phyloP scores from a whole-genome alignment of 2,113 vertebrate genomes.

The Burhinus oedicnemus region DNA sequence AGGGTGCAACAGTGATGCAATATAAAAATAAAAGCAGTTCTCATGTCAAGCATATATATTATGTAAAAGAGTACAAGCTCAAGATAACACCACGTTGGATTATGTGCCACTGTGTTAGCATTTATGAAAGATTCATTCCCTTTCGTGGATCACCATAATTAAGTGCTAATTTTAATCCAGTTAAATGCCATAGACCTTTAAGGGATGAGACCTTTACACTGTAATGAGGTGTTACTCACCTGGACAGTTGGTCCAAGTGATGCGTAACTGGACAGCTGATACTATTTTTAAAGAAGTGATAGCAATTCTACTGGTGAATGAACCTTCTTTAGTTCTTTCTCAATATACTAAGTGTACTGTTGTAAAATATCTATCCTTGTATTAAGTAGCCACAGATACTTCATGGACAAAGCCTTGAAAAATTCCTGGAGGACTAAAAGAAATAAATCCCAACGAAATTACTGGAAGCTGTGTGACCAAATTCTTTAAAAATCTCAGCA shows the following conservation, averaged over 20 bases:
- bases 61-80: not conserved
- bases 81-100: not conserved
- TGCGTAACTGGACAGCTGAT: not conserved
- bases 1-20: not conserved
- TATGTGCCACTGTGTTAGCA: not conserved
- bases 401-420: not conserved
- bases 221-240: not conserved
- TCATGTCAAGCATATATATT: not conserved
- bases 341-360: not conserved
- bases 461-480: not conserved
- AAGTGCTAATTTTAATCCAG: not conserved
- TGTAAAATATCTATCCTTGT: not conserved
- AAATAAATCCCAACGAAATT: not conserved
- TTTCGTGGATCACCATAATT: not conserved
- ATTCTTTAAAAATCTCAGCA: not conserved
- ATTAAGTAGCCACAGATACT: not conserved
- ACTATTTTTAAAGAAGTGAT: not conserved
- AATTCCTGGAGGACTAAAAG: not conserved
- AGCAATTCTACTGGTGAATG: not conserved
- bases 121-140: not conserved
- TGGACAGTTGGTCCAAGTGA: not conserved
- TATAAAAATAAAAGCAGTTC: not conserved
- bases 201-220: not conserved
- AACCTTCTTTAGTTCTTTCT: not conserved
- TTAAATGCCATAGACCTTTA: not conserved